Evolutionary conservation across 2,113 vertebrate genomes (phyloP), one percentile per base, ranked within the genome.

Genomic region (Bubalus kerabau): DNA sequence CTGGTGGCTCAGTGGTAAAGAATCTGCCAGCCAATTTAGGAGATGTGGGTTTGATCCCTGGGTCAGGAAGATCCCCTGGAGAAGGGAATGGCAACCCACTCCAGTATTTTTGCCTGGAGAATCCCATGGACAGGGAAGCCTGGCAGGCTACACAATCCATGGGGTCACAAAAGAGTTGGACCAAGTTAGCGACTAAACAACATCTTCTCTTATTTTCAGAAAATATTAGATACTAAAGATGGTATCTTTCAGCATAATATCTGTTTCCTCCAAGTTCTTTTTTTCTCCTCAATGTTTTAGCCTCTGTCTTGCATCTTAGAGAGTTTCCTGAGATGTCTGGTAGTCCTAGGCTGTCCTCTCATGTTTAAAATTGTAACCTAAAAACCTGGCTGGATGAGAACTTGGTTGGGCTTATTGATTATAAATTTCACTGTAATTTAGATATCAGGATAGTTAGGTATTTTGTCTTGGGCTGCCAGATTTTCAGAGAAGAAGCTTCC

Each of bases 171-270:
- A 71, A 26, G 23, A 76, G 40, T 43, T 43, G 40, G 12, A 43
- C 23, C 3, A 76, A 76, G n/a, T 71, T 71, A 40, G 19, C 0
- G 1, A 71, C 67, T 76, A 76, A 76, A 43, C 23, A 76, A 76
- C 71, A 83, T 80, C 48, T 95, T 91, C 54, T 85, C 36, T 95
- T 76, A 95, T 92, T 97, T 64, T 95, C 85, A 90, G 52, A 96
- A 97, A 97, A 78, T 80, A 82, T 89, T 78, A 96, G 84, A 46
- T 64, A 54, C 74, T 71, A 74, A 92, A 67, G n/a, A n/a, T 82
- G 7, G 14, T 40, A 78, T 64, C 56, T 90, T 36, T 91, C 30
- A 52, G 21, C 10, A 59, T 36, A 32, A 24, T 95, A n/a, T 96
- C 57, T 87, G 50, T 94, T 96, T 93, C 43, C 78, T 76, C 21